Evolutionary conservation across 2,888 invertebrate genomes (phyloP).

Genomic region (Protodeltote pygarga): DNA sequence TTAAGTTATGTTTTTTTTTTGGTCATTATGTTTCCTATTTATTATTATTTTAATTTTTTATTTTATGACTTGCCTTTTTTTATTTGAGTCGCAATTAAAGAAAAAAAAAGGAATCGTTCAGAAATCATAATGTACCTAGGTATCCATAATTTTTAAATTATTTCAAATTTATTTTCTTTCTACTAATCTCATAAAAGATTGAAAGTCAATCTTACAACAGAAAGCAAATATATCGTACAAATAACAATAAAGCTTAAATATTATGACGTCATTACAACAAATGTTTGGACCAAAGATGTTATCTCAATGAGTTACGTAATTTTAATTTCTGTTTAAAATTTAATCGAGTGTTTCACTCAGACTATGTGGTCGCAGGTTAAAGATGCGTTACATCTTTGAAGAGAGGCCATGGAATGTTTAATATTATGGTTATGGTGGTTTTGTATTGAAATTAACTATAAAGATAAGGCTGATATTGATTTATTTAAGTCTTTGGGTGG

Average conservation of each 20-base stretch:
- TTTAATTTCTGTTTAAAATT: slow-evolving; percentile 33
- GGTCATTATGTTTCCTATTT: no score
- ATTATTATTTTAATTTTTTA: no score
- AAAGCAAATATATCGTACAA: slow-evolving; percentile 43
- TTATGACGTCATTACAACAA: slow-evolving; percentile 40
- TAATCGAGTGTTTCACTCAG: slow-evolving; percentile 30
- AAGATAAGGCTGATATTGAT: background rate
- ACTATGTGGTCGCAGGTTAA: slow-evolving; percentile 23
- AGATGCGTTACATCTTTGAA: background rate
- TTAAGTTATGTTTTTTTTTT: no score
- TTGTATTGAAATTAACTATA: slow-evolving; percentile 9
- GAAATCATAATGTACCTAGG: no score
- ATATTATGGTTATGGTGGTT: slow-evolving; percentile 6
- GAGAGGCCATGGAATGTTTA: slow-evolving; percentile 1
- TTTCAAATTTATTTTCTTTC: no score
- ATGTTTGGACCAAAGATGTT: slow-evolving; percentile 27
- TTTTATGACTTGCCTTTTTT: no score
- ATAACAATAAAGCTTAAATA: slow-evolving; percentile 39
- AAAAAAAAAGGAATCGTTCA: no score
- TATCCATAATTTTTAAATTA: no score
- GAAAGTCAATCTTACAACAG: slow-evolving; percentile 23
- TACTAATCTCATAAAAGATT: slow-evolving; percentile 1
- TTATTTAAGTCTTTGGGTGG: background rate
- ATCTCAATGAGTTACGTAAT: slow-evolving; percentile 47
- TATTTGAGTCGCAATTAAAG: no score